phyloP scores from a whole-genome alignment of 2,888 invertebrate genomes.

The Drosophila phalerata region DNA sequence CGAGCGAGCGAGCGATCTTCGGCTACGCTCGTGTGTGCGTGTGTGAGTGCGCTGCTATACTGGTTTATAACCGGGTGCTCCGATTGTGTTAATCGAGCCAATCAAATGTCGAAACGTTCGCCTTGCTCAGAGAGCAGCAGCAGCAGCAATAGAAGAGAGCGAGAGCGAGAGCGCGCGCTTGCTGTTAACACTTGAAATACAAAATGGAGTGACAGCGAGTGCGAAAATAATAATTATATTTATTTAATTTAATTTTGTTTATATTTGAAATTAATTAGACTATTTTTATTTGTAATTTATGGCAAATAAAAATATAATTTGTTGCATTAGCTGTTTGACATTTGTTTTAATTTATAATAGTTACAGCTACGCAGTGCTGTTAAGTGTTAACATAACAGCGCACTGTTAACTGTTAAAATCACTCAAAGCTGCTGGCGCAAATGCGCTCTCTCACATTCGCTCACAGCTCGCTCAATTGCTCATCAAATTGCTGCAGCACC shows the following conservation, averaged over 20 bases:
- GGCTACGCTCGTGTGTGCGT: constrained; percentile 21
- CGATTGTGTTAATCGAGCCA: constrained; percentile 84
- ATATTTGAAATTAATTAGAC: background rate
- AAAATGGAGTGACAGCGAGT: constrained; percentile 61
- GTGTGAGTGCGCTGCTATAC: constrained; percentile 58
- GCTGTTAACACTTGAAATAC: constrained; percentile 47
- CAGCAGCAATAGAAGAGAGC: constrained; percentile 19
- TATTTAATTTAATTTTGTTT: background rate
- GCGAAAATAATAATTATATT: background rate
- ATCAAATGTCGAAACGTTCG: constrained; percentile 78
- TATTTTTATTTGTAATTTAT: background rate
- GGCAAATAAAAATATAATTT: background rate
- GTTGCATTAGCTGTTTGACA: background rate
- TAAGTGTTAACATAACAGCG: constrained; percentile 45
- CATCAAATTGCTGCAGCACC: constrained; percentile 58
- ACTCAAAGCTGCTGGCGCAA: constrained; percentile 53
- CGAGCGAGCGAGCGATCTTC: constrained; percentile 46
- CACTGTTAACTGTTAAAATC: constrained; percentile 48
- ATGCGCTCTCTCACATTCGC: constrained; percentile 5
- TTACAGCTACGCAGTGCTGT: constrained; percentile 15
- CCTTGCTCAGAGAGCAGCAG: constrained; percentile 28
- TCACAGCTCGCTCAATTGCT: constrained; percentile 25
- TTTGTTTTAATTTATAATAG: background rate
- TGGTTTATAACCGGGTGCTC: constrained; percentile 82
- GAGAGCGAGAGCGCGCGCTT: constrained; percentile 26